Percentiles rank a stretch among this genome's conserved stretches.
phyloP scores from a whole-genome alignment of 2,797 vertebrate species.

The Oceanodroma leucorhoa region DNA sequence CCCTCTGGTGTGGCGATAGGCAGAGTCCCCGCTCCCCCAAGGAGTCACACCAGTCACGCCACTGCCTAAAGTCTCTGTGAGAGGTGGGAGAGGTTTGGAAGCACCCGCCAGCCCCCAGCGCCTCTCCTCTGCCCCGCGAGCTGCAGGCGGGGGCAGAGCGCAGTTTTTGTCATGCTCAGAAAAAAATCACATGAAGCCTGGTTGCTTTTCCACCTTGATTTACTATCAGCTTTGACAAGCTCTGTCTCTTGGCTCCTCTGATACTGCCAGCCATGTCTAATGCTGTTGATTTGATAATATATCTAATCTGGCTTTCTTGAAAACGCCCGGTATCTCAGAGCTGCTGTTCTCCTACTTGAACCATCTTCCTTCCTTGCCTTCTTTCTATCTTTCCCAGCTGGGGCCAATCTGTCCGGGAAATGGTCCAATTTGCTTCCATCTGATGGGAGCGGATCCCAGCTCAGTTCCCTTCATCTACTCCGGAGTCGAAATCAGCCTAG shows the following conservation, averaged over 20 bases:
- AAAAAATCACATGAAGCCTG: not conserved
- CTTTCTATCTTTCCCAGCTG: conserved; percentile 53
- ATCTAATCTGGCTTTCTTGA: conserved; percentile 48
- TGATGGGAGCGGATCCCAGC: conserved; percentile 50
- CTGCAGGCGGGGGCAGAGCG: fast-evolving
- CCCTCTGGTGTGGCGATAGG: not conserved
- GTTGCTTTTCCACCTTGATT: conserved; percentile 33
- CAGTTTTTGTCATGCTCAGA: not conserved
- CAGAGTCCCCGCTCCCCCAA: not conserved
- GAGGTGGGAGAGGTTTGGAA: not conserved
- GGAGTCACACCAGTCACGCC: not conserved
- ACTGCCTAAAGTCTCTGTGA: not conserved
- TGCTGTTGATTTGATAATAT: conserved; percentile 54
- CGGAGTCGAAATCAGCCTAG: not conserved
- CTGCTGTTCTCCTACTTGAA: conserved; percentile 52
- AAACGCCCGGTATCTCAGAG: not conserved
- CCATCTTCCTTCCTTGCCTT: conserved; percentile 28
- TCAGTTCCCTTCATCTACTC: conserved; percentile 21
- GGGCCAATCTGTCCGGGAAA: conserved; percentile 58
- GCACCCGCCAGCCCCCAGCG: not conserved
- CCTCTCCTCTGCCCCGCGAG: fast-evolving
- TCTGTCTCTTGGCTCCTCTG: not conserved
- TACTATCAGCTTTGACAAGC: conserved; percentile 3
- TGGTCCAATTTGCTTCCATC: conserved; percentile 54
- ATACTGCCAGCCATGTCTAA: conserved; percentile 3